Evolutionary conservation across 1,140 invertebrate genomes (phyloP), one percentile per base, ranked within the genome.

Genomic region (Augochlora pura): DNA sequence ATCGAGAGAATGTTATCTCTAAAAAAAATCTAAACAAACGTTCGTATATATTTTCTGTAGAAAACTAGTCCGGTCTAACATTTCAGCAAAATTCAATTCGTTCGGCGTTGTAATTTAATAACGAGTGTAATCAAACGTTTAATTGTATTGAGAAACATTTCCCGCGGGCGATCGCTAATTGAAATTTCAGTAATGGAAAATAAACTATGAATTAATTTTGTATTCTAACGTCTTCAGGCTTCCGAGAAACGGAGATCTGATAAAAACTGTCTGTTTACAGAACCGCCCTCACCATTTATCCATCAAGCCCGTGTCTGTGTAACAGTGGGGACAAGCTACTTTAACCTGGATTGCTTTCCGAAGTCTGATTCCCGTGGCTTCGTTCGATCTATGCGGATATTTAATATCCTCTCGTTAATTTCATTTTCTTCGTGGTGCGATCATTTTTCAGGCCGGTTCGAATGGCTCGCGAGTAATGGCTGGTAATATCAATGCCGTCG

Each of bases 381-480:
- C 32, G 38, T 57, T 66, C 72, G 62, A 75, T 66, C 49, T 66
- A 27, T 27, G 62, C 1, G 72, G 49, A 57, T 21, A 76, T 67
- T 67, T 76, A 76, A 76, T 59, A 38, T 14, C 18, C 3, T 18
- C 38, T 59, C 73, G 64, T 76, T 67, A 66, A 76, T 76, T 67
- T 67, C 57, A 76, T 76, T 67, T 54, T 66, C 52, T 67, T 39
- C 23, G 23, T 76, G 63, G 66, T 42, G 59, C 27, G 49, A 23
- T 42, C 49, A 76, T 76, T 76, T 76, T 76, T 76, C 73, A 76
- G 27, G 21, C 23, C 9, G 16, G 23, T 42, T 9, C 25, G 49
- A 46, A 66, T 57, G 42, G 49, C 59, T 46, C 27, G 14, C 25
- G 73, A 42, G 73, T 67, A 76, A 67, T 67, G 23, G 52, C 8